phyloP scores from a whole-genome alignment of 2,113 vertebrate genomes.

The Coturnix japonica region DNA sequence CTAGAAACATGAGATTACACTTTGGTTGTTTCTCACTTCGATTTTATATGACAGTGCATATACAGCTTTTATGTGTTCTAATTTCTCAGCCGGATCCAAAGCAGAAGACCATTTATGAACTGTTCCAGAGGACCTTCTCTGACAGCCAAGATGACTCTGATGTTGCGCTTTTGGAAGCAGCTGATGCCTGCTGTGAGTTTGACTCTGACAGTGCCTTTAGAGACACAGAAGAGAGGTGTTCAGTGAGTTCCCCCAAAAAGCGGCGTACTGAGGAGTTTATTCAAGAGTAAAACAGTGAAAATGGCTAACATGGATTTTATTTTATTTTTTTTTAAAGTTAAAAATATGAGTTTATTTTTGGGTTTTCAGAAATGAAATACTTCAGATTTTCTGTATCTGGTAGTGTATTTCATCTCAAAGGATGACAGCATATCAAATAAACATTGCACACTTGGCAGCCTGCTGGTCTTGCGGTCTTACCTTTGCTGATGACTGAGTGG shows the following conservation, averaged over 20 bases:
- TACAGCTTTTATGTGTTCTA: neutral
- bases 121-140: constrained; percentile 88
- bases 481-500: neutral
- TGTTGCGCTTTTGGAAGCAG: constrained; percentile 75
- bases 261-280: constrained; percentile 61
- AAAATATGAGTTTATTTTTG: neutral
- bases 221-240: neutral
- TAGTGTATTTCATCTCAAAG: neutral
- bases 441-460: neutral
- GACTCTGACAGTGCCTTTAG: constrained; percentile 34
- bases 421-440: neutral
- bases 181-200: constrained; percentile 74
- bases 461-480: neutral
- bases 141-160: constrained; percentile 73
- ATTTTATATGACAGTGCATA: neutral
- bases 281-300: neutral
- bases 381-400: neutral
- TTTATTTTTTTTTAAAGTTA: too few species aligned
- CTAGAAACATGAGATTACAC: neutral
- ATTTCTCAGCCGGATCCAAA: constrained; percentile 76
- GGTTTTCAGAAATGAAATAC: constrained; percentile 46
- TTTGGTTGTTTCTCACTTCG: neutral
- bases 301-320: neutral
- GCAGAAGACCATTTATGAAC: constrained; percentile 85
- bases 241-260: constrained; percentile 72